These are phyloP conservation scores for Aphelenchoides fujianensis DNA, from an alignment of 1,140 invertebrate genomes.

Conservation along the genomic window DNA sequence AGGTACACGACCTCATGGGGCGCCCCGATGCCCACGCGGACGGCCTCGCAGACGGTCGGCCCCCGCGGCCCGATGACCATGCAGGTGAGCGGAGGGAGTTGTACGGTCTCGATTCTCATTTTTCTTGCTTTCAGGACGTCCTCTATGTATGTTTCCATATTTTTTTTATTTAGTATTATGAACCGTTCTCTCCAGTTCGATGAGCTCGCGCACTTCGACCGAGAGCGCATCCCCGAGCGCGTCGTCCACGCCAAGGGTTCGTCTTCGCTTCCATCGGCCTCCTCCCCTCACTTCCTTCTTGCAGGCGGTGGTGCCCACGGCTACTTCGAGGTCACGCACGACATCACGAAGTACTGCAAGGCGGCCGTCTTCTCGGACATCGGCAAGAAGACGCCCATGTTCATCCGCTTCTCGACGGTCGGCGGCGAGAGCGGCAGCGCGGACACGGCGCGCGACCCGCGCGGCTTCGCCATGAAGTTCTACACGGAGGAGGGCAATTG, in stretches of 20 bases:
- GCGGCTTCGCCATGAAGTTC: constrained; percentile 90
- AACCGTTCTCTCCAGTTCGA: constrained; percentile 78
- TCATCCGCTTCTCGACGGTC: constrained; percentile 80
- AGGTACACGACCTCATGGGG: constrained; percentile 17
- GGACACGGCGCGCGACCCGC: constrained; percentile 74
- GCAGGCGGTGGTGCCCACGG: constrained; percentile 74
- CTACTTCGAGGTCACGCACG: constrained; percentile 82
- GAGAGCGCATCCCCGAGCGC: constrained; percentile 91
- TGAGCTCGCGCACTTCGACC: constrained; percentile 80
- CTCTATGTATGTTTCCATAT: too few relatives aligned
- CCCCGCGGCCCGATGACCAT: constrained; percentile 61
- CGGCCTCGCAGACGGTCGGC: constrained; percentile 7
- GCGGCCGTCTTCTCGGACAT: constrained; percentile 78
- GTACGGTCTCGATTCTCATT: too few relatives aligned
- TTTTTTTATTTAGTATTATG: too few relatives aligned
- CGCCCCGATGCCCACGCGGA: constrained; percentile 3
- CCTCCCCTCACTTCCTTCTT: too few relatives aligned
- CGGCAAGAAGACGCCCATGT: constrained; percentile 77
- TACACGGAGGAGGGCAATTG: constrained; percentile 91
- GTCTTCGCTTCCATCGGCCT: too few relatives aligned
- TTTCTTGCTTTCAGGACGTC: too few relatives aligned
- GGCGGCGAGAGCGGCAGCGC: constrained; percentile 78
- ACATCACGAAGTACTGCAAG: constrained; percentile 79
- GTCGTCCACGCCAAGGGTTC: constrained; percentile 98
- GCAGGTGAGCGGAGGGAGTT: too few relatives aligned